A percentile compares a stretch with the other conserved stretches of the same genome.
These are phyloP conservation scores for Agriopis marginaria DNA, from an alignment of 2,888 invertebrate genomes.

Conservation along the genomic window DNA sequence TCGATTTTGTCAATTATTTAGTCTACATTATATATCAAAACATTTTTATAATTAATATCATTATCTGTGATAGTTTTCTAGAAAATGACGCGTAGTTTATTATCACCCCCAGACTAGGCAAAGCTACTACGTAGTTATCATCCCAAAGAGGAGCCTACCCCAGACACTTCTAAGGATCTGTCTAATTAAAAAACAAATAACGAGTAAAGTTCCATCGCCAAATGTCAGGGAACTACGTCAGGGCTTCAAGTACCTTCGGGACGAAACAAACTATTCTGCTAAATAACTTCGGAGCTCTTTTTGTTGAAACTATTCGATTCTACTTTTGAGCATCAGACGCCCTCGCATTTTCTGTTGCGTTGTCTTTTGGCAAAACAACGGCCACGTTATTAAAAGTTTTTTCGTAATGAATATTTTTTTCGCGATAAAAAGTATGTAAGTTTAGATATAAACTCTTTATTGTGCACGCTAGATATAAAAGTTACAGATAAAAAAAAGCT, in stretches of 20 bases:
- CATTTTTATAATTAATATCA: no score
- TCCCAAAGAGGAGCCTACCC: background rate
- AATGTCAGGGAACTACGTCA: constrained; percentile 23
- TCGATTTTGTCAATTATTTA: no score
- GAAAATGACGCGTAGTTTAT: no score
- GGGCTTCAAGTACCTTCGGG: constrained; percentile 6
- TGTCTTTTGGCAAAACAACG: background rate
- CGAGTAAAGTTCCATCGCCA: constrained; percentile 31
- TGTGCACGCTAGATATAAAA: no score
- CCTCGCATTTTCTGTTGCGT: background rate
- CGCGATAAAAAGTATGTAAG: no score
- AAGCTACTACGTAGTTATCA: background rate
- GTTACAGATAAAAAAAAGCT: no score
- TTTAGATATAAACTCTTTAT: no score
- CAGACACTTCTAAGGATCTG: constrained; percentile 21
- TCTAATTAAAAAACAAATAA: constrained; percentile 44
- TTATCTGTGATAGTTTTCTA: no score
- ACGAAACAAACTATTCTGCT: constrained; percentile 5
- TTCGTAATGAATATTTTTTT: no score
- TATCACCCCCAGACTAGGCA: no score
- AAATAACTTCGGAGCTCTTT: background rate
- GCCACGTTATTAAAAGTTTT: no score
- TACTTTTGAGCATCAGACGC: background rate
- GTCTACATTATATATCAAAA: no score
- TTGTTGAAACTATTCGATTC: background rate